phyloP scores from a whole-genome alignment of 2,113 vertebrate species.

The Pycnonotus jocosus region DNA sequence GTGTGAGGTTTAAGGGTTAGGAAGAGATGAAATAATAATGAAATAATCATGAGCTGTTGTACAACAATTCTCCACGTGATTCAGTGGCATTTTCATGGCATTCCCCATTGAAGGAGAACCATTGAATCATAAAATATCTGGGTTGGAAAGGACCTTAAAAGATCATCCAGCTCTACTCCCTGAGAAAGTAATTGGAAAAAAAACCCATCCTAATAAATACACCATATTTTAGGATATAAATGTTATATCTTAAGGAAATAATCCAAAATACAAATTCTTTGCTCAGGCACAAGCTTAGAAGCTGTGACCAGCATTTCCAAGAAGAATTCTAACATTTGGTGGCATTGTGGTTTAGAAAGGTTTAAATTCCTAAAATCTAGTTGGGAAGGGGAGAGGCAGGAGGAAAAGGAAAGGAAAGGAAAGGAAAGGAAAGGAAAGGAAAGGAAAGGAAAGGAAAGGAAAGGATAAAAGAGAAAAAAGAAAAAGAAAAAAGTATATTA shows the following conservation, averaged over 20 bases:
- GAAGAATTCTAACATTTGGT: background rate
- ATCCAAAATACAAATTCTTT: background rate
- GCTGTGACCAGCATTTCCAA: background rate
- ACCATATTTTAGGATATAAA: background rate
- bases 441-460: no score
- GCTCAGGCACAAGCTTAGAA: background rate
- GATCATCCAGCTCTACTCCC: background rate
- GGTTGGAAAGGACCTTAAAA: background rate
- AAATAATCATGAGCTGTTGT: background rate
- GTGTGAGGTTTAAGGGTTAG: background rate
- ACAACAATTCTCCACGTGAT: accelerated
- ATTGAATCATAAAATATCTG: background rate
- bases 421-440: no score
- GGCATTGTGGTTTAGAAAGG: background rate
- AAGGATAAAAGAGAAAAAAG: no score
- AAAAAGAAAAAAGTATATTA: background rate
- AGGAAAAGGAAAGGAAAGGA: no score
- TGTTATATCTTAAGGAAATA: background rate
- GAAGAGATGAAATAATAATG: background rate
- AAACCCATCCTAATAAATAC: background rate
- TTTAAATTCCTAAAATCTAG: background rate
- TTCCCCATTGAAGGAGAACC: background rate
- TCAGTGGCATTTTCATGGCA: background rate
- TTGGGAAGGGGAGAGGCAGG: background rate
- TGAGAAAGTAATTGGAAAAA: background rate